Evolutionary conservation across 2,888 invertebrate species (phyloP).

Genomic region (Spilarctia lutea): DNA sequence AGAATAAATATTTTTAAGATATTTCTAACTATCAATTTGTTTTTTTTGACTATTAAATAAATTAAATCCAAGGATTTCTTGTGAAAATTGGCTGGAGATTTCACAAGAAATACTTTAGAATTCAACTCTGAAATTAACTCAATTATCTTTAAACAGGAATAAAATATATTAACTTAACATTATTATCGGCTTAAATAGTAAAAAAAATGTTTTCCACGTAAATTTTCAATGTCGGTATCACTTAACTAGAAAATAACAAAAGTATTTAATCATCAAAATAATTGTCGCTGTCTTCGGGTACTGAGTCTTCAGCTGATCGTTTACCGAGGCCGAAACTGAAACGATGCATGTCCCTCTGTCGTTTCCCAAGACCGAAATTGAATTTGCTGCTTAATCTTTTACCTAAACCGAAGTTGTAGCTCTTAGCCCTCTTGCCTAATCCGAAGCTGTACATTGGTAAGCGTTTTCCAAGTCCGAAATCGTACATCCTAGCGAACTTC

Average conservation of each 20-base stretch:
- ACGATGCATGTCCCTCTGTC: slow-evolving; percentile 81
- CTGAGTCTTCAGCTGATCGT: slow-evolving; percentile 69
- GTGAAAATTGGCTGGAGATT: slow-evolving; percentile 77
- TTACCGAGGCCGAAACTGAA: slow-evolving; percentile 88
- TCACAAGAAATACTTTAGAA: slow-evolving; percentile 64
- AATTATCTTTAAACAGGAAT: slow-evolving; percentile 2
- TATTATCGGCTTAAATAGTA: not conserved
- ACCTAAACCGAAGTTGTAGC: slow-evolving; percentile 86
- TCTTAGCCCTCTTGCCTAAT: slow-evolving; percentile 79
- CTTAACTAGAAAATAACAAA: slow-evolving; percentile 43
- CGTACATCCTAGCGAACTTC: slow-evolving; percentile 76
- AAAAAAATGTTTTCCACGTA: slow-evolving; percentile 51
- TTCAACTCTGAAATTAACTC: not conserved
- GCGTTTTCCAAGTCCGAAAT: slow-evolving; percentile 81
- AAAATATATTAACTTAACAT: not conserved
- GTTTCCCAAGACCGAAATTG: slow-evolving; percentile 86
- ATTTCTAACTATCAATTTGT: not conserved
- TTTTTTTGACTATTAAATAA: not conserved
- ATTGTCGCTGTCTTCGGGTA: slow-evolving; percentile 68
- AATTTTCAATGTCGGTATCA: slow-evolving; percentile 49
- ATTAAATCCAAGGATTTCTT: slow-evolving; percentile 57
- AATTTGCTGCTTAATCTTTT: slow-evolving; percentile 83
- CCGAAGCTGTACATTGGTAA: slow-evolving; percentile 82
- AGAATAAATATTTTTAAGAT: not conserved
- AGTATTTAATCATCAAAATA: slow-evolving; percentile 69